A percentile compares a stretch with the other conserved stretches of the same genome.
Conservation (phyloP, 1,140 invertebrate genomes). For the Drosophila biarmipes region DNA sequence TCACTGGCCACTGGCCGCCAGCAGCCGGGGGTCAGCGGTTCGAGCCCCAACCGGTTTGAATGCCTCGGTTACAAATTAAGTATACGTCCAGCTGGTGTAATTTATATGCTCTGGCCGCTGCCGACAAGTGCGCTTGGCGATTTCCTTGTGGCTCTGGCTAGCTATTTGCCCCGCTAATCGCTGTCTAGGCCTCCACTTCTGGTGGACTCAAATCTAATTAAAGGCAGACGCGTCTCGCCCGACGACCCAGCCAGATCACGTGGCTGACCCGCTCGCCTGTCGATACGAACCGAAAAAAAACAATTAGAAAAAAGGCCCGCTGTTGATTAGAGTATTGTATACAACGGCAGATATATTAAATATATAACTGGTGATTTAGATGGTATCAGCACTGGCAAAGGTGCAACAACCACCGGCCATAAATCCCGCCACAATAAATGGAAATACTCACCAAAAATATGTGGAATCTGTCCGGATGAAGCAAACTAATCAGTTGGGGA, state of each 20-base stretch:
- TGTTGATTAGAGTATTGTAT: conserved; percentile 37
- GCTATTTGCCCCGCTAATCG: conserved; percentile 33
- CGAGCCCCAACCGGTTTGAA: conserved; percentile 56
- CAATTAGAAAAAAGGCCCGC: conserved; percentile 2
- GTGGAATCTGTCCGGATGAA: conserved; percentile 1
- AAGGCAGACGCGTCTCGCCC: conserved; percentile 39
- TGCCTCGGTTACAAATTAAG: conserved; percentile 49
- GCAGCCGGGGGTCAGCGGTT: conserved; percentile 22
- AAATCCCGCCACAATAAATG: conserved; percentile 39
- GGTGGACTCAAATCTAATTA: conserved; percentile 52
- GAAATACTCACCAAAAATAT: conserved; percentile 6
- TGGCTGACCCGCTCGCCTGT: conserved; percentile 31
- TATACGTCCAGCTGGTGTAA: conserved; percentile 58
- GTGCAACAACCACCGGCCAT: conserved; percentile 27
- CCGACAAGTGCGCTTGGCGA: conserved; percentile 20
- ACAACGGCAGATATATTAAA: conserved; percentile 42
- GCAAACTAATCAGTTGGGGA: conserved; percentile 19
- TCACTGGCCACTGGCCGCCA: conserved; percentile 26
- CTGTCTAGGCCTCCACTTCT: conserved; percentile 16
- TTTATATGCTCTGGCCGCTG: conserved; percentile 27
- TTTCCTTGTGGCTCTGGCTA: conserved; percentile 12
- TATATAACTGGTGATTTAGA: conserved; percentile 53
- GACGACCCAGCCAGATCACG: conserved; percentile 54
- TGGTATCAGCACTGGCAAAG: conserved; percentile 21
- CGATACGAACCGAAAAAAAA: conserved; percentile 21